Percentiles rank a stretch among this genome's conserved stretches.
Evolutionary conservation across 2,888 invertebrate species (phyloP).

Genomic region (Idaea aversata): DNA sequence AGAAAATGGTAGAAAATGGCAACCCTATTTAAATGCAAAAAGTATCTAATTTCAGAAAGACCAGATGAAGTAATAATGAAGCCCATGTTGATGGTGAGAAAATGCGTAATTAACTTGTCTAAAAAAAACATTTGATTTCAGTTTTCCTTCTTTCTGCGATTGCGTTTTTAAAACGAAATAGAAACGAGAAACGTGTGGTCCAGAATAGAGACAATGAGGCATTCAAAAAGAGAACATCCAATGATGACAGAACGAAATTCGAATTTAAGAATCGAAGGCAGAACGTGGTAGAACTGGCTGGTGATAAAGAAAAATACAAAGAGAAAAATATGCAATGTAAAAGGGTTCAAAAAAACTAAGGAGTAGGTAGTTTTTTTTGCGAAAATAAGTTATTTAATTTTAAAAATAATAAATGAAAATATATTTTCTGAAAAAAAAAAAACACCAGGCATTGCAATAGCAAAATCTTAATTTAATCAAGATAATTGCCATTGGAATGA

Average conservation of each 20-base stretch:
- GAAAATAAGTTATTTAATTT: constrained; percentile 5
- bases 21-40: no score
- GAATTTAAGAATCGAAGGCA: constrained; percentile 6
- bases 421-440: constrained; percentile 1
- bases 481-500: background rate
- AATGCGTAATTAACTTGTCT: no score
- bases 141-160: no score
- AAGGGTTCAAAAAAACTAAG: background rate
- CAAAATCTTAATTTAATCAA: background rate
- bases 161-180: background rate
- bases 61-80: no score
- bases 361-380: background rate
- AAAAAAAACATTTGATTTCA: no score
- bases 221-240: constrained; percentile 5
- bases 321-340: constrained; percentile 5
- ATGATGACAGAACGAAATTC: constrained; percentile 1
- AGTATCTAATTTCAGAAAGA: no score
- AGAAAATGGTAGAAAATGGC: no score
- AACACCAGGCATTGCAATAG: background rate
- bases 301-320: constrained; percentile 9
- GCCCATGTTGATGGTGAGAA: no score
- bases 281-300: constrained; percentile 25
- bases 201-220: background rate
- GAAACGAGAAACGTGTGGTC: background rate
- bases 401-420: constrained; percentile 9